A percentile compares a stretch with the other conserved stretches of the same genome.
Evolutionary conservation across 2,797 vertebrate species (phyloP).

Genomic region (Atherinosoma microstoma): DNA sequence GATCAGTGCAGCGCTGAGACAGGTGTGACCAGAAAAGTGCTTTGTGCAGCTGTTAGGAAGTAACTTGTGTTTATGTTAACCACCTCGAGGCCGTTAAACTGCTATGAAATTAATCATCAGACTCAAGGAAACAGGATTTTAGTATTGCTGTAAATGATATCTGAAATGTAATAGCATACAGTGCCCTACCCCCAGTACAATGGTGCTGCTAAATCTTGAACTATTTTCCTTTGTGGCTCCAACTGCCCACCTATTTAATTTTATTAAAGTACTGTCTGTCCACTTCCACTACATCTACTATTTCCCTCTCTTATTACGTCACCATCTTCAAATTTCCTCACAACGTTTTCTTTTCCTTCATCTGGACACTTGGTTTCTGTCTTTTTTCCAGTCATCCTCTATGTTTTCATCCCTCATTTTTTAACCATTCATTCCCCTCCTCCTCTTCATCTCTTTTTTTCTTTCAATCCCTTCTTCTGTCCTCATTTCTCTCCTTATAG

Average conservation of each 20-base stretch:
- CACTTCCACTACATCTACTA: background rate
- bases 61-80: conserved; percentile 18
- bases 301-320: background rate
- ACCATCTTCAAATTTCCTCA: background rate
- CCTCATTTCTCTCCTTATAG: conserved; percentile 44
- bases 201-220: background rate
- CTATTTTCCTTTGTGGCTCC: background rate
- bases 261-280: background rate
- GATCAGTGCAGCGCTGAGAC: background rate
- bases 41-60: conserved; percentile 20
- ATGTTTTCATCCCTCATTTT: background rate
- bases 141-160: background rate
- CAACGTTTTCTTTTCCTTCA: background rate
- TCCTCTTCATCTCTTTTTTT: background rate
- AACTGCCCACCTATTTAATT: background rate
- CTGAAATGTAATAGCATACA: background rate
- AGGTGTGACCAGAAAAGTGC: background rate
- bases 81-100: background rate
- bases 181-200: background rate
- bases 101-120: background rate
- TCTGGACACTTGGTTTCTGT: background rate
- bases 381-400: background rate
- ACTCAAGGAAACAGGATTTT: background rate
- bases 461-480: conserved; percentile 10
- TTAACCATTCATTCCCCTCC: conserved; percentile 16